Conservation (phyloP, 2,113 vertebrate genomes). For the Anoura caudifer region DNA sequence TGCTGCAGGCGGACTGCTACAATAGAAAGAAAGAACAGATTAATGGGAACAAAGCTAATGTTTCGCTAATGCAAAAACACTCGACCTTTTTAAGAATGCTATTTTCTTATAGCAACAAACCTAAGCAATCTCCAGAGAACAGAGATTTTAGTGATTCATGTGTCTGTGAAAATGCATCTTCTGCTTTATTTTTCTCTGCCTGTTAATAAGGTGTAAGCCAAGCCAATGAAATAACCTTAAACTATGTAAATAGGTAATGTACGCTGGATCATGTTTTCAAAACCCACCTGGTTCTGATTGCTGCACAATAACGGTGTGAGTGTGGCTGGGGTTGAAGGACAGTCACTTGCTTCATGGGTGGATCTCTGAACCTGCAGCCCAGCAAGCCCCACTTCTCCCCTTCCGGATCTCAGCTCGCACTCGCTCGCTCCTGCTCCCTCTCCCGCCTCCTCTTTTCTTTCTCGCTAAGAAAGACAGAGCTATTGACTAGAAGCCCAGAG, state of each 20-base stretch:
- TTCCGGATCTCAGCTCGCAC: constrained; percentile 43
- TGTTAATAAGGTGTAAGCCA: constrained; percentile 43
- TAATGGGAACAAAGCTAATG: constrained; percentile 58
- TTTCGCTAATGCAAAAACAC: background rate
- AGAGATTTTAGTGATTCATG: constrained; percentile 75
- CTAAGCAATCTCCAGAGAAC: constrained; percentile 67
- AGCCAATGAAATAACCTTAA: constrained; percentile 64
- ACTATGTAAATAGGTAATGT: constrained; percentile 46
- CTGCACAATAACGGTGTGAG: background rate
- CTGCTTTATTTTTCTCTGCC: constrained; percentile 37
- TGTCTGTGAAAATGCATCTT: constrained; percentile 73
- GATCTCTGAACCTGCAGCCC: background rate
- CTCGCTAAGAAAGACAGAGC: constrained; percentile 62
- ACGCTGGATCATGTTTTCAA: constrained; percentile 58
- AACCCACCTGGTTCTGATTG: constrained; percentile 31
- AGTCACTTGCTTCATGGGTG: background rate
- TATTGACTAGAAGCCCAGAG: constrained; percentile 60
- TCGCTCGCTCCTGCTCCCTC: background rate
- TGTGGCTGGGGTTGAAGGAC: constrained; percentile 7
- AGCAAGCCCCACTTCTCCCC: constrained; percentile 4
- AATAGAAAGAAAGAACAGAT: constrained; percentile 28
- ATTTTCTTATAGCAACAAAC: constrained; percentile 67
- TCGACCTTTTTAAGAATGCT: constrained; percentile 70
- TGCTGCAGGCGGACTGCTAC: background rate
- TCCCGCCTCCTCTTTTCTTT: background rate